phyloP scores from a whole-genome alignment of 2,113 vertebrate genomes.

The western clawed frog (Xenopus tropicalis) region UCB_Xtro_10.0 CM004447.2:35666001-35666500 shows the following conservation, averaged over 20 bases:
- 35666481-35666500: slow-evolving; percentile 32
- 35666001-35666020: no score
- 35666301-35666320: slow-evolving; percentile 29
- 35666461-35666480: slow-evolving; percentile 63
- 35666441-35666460: slow-evolving; percentile 61
- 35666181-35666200: background rate
- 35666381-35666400: slow-evolving; percentile 63
- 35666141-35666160: background rate
- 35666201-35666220: slow-evolving; percentile 40
- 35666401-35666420: slow-evolving; percentile 67
- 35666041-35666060: background rate
- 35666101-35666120: background rate
- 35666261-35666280: slow-evolving; percentile 29
- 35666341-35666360: slow-evolving; percentile 64
- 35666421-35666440: slow-evolving; percentile 66
- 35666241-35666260: slow-evolving; percentile 1
- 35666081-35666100: background rate
- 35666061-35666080: background rate
- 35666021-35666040: no score
- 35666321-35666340: slow-evolving; percentile 49
- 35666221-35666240: slow-evolving; percentile 41
- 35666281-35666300: slow-evolving; percentile 12
- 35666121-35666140: background rate
- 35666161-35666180: background rate
- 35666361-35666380: slow-evolving; percentile 66